These are phyloP conservation scores for Heterotilapia buettikoferi DNA, from an alignment of 2,113 vertebrate genomes.

Conservation along the genomic window DNA sequence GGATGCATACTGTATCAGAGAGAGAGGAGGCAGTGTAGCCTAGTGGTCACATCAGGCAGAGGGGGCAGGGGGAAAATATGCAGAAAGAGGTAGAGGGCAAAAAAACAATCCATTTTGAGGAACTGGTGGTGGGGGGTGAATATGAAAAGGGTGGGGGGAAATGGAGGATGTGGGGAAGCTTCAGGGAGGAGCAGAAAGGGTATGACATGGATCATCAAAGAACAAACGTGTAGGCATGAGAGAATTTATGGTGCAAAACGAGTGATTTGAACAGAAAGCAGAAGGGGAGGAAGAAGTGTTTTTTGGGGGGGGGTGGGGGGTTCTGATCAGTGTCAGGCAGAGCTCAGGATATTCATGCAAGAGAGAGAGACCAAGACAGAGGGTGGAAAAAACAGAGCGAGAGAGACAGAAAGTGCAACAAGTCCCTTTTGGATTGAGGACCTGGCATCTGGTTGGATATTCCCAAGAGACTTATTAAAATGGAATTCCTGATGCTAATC, in stretches of 20 bases:
- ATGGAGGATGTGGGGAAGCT: neutral
- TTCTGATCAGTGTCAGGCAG: slow-evolving; percentile 37
- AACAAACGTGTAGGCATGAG: neutral
- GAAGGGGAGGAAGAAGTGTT: neutral
- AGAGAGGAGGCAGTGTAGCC: slow-evolving; percentile 71
- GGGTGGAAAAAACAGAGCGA: neutral
- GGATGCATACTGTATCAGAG: slow-evolving; percentile 15
- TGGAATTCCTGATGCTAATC: slow-evolving; percentile 71
- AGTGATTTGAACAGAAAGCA: neutral
- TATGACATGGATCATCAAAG: slow-evolving; percentile 2
- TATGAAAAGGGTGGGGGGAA: neutral
- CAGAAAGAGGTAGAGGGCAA: neutral
- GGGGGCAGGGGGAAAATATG: neutral
- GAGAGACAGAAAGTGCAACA: slow-evolving; percentile 48
- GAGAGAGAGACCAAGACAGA: neutral
- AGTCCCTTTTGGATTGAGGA: slow-evolving; percentile 57
- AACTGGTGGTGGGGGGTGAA: neutral
- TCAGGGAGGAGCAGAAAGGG: neutral
- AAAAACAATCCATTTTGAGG: neutral
- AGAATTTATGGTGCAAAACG: slow-evolving; percentile 7
- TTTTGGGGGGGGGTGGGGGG: neutral
- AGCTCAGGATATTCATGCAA: neutral
- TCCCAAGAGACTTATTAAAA: slow-evolving; percentile 71
- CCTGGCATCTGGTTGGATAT: slow-evolving; percentile 46
- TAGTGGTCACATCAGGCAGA: slow-evolving; percentile 64